Percentiles rank a stretch among this genome's conserved stretches.
These are phyloP conservation scores for Lydus trimaculatus DNA, from an alignment of 2,888 invertebrate genomes.

Conservation along the genomic window DNA sequence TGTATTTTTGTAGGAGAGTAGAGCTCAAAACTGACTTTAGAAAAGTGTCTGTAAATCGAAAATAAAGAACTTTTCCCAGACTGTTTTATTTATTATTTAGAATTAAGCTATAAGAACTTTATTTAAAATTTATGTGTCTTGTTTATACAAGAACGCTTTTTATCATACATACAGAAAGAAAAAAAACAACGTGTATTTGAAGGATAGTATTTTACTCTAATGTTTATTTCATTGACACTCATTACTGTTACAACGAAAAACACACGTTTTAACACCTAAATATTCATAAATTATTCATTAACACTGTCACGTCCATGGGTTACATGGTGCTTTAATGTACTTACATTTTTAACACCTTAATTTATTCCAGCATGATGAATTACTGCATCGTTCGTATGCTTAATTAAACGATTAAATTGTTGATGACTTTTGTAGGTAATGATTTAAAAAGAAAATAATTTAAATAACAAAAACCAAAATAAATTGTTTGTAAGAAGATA, in stretches of 20 bases:
- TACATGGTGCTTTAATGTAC: constrained; percentile 24
- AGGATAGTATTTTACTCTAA: not conserved
- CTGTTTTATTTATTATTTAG: too few relatives aligned
- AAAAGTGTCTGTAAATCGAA: too few relatives aligned
- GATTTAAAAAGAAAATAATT: not conserved
- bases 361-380: constrained; percentile 18
- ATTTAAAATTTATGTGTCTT: not conserved
- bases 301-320: constrained; percentile 15
- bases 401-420: constrained; percentile 10
- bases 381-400: not conserved
- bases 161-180: not conserved
- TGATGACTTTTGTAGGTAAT: not conserved
- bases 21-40: too few relatives aligned
- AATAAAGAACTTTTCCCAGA: too few relatives aligned
- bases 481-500: not conserved
- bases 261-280: constrained; percentile 29
- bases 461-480: not conserved
- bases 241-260: constrained; percentile 11
- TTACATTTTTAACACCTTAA: constrained; percentile 20
- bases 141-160: too few relatives aligned
- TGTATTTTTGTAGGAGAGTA: too few relatives aligned
- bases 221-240: constrained; percentile 12
- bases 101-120: not conserved
- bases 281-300: constrained; percentile 29
- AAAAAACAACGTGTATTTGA: not conserved